Conservation (phyloP, 2,888 invertebrate species). For the Mayetiola destructor region DNA sequence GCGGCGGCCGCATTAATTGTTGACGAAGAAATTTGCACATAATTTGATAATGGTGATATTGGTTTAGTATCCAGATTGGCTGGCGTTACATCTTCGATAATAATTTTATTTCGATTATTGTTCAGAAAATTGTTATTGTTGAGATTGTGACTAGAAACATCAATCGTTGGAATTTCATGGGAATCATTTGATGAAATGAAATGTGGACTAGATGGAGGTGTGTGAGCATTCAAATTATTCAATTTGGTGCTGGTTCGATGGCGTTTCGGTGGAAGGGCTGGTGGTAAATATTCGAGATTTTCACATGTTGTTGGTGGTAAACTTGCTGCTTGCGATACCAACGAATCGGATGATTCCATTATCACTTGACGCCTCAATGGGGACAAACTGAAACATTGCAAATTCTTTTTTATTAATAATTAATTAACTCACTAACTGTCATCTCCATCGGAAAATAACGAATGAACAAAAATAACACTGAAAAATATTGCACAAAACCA, state of each 20-base stretch:
- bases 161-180: not conserved
- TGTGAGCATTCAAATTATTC: conserved; percentile 32
- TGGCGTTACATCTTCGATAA: not conserved
- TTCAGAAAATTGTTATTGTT: not conserved
- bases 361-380: conserved; percentile 18
- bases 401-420: too few species aligned
- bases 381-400: conserved; percentile 19
- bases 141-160: conserved; percentile 11
- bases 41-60: conserved; percentile 1
- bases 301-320: not conserved
- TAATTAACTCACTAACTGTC: too few species aligned
- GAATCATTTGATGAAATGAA: not conserved
- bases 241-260: conserved; percentile 38
- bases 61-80: not conserved
- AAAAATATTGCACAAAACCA: not conserved
- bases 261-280: conserved; percentile 26
- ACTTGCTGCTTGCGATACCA: conserved; percentile 6
- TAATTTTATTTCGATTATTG: not conserved
- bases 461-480: too few species aligned
- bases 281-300: not conserved
- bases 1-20: not conserved
- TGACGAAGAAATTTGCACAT: not conserved
- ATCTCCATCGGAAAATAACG: too few species aligned
- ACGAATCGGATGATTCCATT: conserved; percentile 6
- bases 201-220: conserved; percentile 37